phyloP scores from a whole-genome alignment of 2,113 vertebrate species.

The Melozone crissalis region DNA sequence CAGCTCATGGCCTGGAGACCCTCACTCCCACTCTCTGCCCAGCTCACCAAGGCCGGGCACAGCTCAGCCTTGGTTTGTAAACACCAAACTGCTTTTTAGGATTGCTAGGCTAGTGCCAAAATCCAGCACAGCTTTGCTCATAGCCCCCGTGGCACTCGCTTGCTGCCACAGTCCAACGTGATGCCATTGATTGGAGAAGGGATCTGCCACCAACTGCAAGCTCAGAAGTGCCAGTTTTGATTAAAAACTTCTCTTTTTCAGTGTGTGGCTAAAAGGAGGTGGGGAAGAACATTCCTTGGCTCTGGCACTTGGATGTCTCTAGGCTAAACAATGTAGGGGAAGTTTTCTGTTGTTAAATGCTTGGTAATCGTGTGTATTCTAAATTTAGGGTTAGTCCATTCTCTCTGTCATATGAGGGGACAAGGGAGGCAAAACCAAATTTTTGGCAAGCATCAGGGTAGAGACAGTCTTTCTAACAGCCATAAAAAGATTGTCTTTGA shows the following conservation, averaged over 20 bases:
- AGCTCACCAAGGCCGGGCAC: not conserved
- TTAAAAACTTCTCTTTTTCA: conserved; percentile 1
- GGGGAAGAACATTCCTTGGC: conserved; percentile 1
- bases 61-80: conserved; percentile 7
- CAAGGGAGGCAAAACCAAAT: not conserved
- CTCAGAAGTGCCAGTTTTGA: conserved; percentile 23
- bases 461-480: not conserved
- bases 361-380: not conserved
- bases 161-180: not conserved
- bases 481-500: conserved; percentile 31
- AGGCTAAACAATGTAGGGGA: conserved; percentile 1
- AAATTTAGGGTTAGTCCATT: not conserved
- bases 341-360: conserved; percentile 34
- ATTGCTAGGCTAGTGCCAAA: conserved; percentile 10
- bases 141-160: not conserved
- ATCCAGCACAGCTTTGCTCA: not conserved
- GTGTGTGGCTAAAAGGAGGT: not conserved
- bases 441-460: not conserved
- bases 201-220: not conserved
- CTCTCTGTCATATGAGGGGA: not conserved
- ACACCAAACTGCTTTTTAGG: conserved; percentile 22
- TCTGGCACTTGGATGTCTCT: conserved; percentile 1
- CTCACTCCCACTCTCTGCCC: not conserved
- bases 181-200: not conserved
- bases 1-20: not conserved